Percentiles rank a stretch among this genome's conserved stretches.
Conservation (phyloP, 2,797 vertebrate species). For the Dallia pectoralis region DNA sequence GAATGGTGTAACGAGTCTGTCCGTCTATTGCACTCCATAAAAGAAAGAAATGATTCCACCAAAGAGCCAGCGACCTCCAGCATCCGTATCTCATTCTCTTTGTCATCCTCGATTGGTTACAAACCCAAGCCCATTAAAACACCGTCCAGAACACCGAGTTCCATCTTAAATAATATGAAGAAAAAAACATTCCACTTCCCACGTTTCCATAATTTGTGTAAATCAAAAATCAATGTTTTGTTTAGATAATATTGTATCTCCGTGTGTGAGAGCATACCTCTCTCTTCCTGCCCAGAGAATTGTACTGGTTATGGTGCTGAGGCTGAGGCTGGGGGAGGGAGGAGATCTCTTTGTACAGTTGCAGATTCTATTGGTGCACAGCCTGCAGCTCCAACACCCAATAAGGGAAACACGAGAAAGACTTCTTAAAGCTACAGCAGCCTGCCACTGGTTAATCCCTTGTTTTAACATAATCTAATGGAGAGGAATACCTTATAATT, state of each 20-base stretch:
- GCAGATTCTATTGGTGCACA: slow-evolving; percentile 38
- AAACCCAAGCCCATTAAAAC: slow-evolving; percentile 23
- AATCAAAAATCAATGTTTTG: not conserved
- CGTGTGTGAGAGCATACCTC: not conserved
- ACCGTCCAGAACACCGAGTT: not conserved
- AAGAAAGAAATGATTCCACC: slow-evolving; percentile 57
- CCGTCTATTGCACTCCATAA: slow-evolving; percentile 62
- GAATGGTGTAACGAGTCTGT: slow-evolving; percentile 82
- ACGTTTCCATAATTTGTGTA: not conserved
- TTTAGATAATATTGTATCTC: not conserved
- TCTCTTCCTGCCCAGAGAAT: slow-evolving; percentile 13
- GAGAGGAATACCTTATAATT: too few relatives aligned
- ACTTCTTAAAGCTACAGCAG: slow-evolving; percentile 33
- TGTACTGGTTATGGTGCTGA: slow-evolving; percentile 47
- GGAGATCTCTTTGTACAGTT: slow-evolving; percentile 56
- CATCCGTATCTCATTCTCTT: slow-evolving; percentile 49
- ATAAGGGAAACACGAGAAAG: slow-evolving; percentile 25
- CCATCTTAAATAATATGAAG: not conserved
- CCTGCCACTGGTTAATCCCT: not conserved
- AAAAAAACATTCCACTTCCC: not conserved
- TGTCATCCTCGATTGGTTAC: slow-evolving; percentile 41
- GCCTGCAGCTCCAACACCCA: slow-evolving; percentile 38
- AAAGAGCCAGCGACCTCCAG: slow-evolving; percentile 53
- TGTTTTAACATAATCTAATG: not conserved
- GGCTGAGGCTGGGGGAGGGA: slow-evolving; percentile 55